Evolutionary conservation across 2,797 vertebrate genomes (phyloP).

Genomic region (Xiphorhynchus erythropygius): DNA sequence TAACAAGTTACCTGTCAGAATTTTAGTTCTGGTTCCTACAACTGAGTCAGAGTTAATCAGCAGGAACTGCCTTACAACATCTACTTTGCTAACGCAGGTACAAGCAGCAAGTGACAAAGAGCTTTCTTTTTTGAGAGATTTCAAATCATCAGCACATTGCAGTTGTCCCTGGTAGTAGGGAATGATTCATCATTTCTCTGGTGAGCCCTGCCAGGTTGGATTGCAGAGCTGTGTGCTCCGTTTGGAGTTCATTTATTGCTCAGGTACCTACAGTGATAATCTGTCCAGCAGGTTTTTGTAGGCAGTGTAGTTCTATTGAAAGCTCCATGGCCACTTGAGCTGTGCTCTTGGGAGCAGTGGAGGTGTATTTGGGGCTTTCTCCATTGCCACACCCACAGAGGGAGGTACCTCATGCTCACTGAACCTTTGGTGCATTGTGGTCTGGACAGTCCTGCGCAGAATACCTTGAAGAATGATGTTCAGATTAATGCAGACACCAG

Average conservation of each 20-base stretch:
- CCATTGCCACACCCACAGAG: accelerated
- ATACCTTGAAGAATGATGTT: background rate
- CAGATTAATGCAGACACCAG: background rate
- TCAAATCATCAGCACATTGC: background rate
- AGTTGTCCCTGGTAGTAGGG: background rate
- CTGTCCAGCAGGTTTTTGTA: background rate
- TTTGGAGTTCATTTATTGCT: background rate
- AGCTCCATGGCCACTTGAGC: background rate
- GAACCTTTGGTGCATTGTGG: background rate
- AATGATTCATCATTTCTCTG: background rate
- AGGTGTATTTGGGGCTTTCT: background rate
- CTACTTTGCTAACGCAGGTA: background rate
- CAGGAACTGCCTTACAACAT: background rate
- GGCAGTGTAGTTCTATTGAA: background rate
- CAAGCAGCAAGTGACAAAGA: background rate
- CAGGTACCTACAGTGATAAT: background rate
- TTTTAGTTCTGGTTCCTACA: background rate
- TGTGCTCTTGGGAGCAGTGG: background rate
- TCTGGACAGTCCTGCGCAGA: background rate
- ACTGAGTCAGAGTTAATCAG: background rate
- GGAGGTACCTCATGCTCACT: background rate
- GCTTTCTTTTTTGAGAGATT: background rate
- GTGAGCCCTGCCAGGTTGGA: background rate
- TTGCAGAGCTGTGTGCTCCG: background rate
- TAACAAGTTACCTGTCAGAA: background rate